These are phyloP conservation scores for Euleptes europaea DNA, from an alignment of 2,113 vertebrate species.

Conservation along the genomic window DNA sequence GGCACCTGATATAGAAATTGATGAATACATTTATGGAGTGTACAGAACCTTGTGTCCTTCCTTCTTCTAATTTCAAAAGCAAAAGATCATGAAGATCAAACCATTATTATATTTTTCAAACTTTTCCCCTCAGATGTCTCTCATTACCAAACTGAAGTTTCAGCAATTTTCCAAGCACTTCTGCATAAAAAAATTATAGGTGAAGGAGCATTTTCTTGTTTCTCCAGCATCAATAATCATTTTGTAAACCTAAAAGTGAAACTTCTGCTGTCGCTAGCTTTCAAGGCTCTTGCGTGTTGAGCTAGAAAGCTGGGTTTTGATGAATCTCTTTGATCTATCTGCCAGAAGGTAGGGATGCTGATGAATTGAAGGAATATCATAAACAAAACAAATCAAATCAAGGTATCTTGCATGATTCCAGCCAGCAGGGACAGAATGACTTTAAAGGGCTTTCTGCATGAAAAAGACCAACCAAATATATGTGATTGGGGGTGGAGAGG, in stretches of 20 bases:
- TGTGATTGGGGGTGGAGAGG: background rate
- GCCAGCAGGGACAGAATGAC: background rate
- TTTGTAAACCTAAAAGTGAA: conserved; percentile 30
- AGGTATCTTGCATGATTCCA: background rate
- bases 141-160: background rate
- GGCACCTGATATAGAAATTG: too few species aligned
- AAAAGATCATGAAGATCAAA: background rate
- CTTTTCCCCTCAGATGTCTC: background rate
- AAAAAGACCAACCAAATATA: background rate
- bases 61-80: background rate
- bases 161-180: background rate
- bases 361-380: conserved; percentile 32
- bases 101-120: background rate
- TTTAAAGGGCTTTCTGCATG: background rate
- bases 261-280: conserved; percentile 21
- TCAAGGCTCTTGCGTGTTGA: conserved; percentile 17
- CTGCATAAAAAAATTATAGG: background rate
- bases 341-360: conserved; percentile 40
- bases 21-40: too few species aligned
- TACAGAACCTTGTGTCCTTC: background rate
- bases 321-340: conserved; percentile 57
- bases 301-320: conserved; percentile 20
- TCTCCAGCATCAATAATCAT: background rate
- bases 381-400: background rate
- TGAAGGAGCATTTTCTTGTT: fast-evolving